Base-by-base conservation (phyloP, 2,888 invertebrate genomes). In the Lasioglossum vierecki region DNA sequence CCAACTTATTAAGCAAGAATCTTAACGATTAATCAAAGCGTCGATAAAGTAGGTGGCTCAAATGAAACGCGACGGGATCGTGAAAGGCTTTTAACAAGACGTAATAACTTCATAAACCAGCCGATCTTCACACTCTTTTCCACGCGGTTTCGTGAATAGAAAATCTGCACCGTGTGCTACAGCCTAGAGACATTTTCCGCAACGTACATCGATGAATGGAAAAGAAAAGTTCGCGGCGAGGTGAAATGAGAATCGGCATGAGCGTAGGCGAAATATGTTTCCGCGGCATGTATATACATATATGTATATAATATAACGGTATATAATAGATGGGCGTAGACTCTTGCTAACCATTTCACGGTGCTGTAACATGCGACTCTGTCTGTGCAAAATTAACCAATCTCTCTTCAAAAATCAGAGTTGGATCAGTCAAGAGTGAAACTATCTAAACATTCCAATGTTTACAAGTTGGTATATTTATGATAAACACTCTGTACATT, bases 251-350 rank as follows among this genome's bases (percentile, higher is more conserved):
- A 68, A 81, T 78, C 66, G n/a, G 46, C 57, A 44, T 35, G 77
- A 79, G 80, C 85, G 80, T 86, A 83, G 82, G 85, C 84, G 88
- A 90, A 87, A 79, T 88, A 70, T 77, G 86, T 86, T 85, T 86
- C 77, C 79, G 79, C 72, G 88, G 85, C 84, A 91, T 93, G 92
- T 13, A 44, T 9, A 8, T 8, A 8, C 8, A 41, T 13, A 13
- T 41, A 41, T 11, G 9, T 93, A 91, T 93, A 93, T 92, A 92
- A 92, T 30, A 30, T 30, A 30, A 30, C 30, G 30, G 30, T 30
- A 30, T 30, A 30, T 30, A 30, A 30, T 30, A 30, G 30, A 30
- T 30, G 30, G 30, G 30, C 30, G 30, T 30, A 30, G 30, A 30
- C 30, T 30, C 30, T 30, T 30, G 30, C 30, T 30, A 30, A 30